Evolutionary conservation across 2,797 vertebrate genomes (phyloP).

Genomic region (Paedocypris micromegethes): DNA sequence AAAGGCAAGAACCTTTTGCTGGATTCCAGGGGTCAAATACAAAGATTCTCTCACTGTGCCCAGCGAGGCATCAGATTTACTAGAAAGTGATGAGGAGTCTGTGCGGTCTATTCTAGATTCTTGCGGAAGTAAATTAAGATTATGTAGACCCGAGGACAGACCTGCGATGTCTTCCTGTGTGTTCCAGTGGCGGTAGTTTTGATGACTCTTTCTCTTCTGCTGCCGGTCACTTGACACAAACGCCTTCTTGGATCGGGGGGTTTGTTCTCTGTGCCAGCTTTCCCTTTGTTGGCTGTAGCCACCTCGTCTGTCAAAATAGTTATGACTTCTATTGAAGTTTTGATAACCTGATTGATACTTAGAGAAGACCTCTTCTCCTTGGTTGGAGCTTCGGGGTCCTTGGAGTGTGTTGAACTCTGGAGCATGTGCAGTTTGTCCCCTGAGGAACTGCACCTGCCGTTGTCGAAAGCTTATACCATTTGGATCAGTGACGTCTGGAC

Average conservation of each 20-base stretch:
- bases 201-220: constrained; percentile 37
- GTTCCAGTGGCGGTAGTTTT: constrained; percentile 43
- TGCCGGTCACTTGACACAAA: constrained; percentile 46
- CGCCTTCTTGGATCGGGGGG: constrained; percentile 34
- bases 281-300: constrained; percentile 44
- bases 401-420: constrained; percentile 54
- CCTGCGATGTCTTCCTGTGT: constrained; percentile 26
- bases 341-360: constrained; percentile 48
- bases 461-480: constrained; percentile 56
- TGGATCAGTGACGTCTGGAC: constrained; percentile 26
- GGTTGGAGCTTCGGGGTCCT: not conserved
- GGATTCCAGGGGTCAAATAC: constrained; percentile 53
- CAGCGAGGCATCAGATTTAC: constrained; percentile 14
- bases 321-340: constrained; percentile 45
- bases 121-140: constrained; percentile 51
- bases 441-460: constrained; percentile 70
- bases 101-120: constrained; percentile 14
- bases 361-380: constrained; percentile 4
- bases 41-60: constrained; percentile 40
- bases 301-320: constrained; percentile 48
- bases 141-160: constrained; percentile 53
- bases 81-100: not conserved
- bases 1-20: constrained; percentile 58
- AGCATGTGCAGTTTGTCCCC: constrained; percentile 58
- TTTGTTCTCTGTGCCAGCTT: constrained; percentile 27